Conservation (phyloP, 1,140 invertebrate species). For the Augochlora pura region DNA sequence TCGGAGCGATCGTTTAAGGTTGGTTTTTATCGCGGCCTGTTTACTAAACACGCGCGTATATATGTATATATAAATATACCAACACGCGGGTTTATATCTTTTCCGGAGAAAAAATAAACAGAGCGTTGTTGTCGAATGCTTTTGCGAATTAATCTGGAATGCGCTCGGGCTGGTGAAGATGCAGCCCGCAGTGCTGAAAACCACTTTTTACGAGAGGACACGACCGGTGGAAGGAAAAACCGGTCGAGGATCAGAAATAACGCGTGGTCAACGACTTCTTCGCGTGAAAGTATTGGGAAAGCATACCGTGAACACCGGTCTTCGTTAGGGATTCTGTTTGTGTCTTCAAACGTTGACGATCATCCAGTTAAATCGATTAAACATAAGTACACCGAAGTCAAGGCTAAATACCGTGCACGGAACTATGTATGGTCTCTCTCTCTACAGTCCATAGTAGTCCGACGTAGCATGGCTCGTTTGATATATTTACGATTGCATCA, state of each 20-base stretch:
- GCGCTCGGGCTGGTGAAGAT: not conserved
- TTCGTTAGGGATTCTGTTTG: not conserved
- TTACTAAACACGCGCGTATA: not conserved
- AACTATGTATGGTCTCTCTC: not conserved
- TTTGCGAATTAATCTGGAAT: not conserved
- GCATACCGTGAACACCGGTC: slow-evolving; percentile 4
- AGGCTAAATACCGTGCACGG: not conserved
- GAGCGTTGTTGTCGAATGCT: too few species aligned
- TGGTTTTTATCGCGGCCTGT: not conserved
- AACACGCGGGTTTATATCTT: not conserved
- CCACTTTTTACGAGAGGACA: slow-evolving; percentile 11
- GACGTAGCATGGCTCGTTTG: not conserved
- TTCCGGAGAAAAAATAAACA: not conserved
- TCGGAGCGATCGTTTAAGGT: not conserved
- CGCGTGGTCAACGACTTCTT: slow-evolving; percentile 16
- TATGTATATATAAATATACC: too few species aligned
- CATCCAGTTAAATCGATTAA: slow-evolving; percentile 17
- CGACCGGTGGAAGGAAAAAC: slow-evolving; percentile 43
- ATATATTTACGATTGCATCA: not conserved
- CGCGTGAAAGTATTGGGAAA: slow-evolving; percentile 41
- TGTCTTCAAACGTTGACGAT: not conserved
- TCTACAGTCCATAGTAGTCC: not conserved
- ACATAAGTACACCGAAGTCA: not conserved
- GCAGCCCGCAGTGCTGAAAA: not conserved
- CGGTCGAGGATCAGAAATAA: slow-evolving; percentile 41